Percentiles rank a stretch among this genome's conserved stretches.
phyloP scores from a whole-genome alignment of 1,140 invertebrate genomes.

The Heterodera carotae region DNA sequence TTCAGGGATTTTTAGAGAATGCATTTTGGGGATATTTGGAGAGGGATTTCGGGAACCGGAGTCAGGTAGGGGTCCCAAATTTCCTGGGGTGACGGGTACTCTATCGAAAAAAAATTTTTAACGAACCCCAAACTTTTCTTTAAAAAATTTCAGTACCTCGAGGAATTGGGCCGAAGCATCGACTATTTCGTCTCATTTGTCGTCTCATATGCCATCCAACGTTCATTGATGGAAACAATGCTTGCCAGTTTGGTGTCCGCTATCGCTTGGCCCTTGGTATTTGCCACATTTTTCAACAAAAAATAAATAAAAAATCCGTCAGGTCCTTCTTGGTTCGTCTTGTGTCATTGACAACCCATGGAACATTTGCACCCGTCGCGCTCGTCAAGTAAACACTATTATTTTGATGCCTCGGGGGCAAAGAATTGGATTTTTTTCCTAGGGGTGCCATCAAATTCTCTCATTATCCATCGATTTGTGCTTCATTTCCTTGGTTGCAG shows the following conservation, averaged over 20 bases:
- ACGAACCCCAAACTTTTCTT: too few relatives aligned
- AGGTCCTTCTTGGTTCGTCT: conserved; percentile 71
- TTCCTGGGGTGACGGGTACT: too few relatives aligned
- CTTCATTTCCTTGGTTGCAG: conserved; percentile 6
- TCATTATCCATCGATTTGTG: too few relatives aligned
- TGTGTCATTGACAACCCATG: conserved; percentile 77
- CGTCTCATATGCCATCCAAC: conserved; percentile 74
- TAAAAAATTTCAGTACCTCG: conserved; percentile 10
- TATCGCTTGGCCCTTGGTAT: conserved; percentile 73
- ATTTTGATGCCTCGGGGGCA: background rate
- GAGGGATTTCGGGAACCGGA: too few relatives aligned
- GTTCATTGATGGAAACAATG: conserved; percentile 76
- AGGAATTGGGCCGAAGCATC: conserved; percentile 68
- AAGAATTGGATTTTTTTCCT: conserved; percentile 20
- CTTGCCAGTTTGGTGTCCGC: conserved; percentile 73
- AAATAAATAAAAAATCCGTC: background rate
- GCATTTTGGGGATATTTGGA: too few relatives aligned
- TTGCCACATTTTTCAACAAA: too few relatives aligned
- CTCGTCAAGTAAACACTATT: conserved; percentile 67
- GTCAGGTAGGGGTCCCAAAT: too few relatives aligned
- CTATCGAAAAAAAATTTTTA: too few relatives aligned
- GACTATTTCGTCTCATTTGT: conserved; percentile 74
- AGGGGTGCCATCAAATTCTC: background rate
- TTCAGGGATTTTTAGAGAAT: too few relatives aligned
- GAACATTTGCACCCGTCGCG: conserved; percentile 74